phyloP scores from a whole-genome alignment of 1,140 invertebrate species.

The Pseudomyrmex pallidus region DNA sequence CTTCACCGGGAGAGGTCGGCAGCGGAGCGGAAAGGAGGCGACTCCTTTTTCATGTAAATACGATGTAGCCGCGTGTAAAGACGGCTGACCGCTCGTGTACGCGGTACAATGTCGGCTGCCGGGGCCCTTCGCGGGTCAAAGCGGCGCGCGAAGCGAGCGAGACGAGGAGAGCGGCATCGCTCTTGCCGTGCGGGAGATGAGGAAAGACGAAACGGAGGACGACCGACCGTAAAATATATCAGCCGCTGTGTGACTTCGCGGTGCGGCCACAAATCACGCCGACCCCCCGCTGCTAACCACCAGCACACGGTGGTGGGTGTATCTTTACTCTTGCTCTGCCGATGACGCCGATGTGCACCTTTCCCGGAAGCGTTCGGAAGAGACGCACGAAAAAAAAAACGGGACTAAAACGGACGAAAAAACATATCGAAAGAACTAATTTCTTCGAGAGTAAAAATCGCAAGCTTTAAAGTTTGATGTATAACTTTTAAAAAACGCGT shows the following conservation, averaged over 20 bases:
- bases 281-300: conserved; percentile 83
- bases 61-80: conserved; percentile 84
- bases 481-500: not conserved
- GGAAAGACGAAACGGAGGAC: conserved; percentile 42
- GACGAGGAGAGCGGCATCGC: conserved; percentile 8
- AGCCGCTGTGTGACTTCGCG: conserved; percentile 85
- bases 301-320: conserved; percentile 80
- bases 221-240: conserved; percentile 85
- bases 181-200: conserved; percentile 56
- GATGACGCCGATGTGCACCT: conserved; percentile 52
- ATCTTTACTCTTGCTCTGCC: conserved; percentile 73
- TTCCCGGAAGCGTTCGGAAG: conserved; percentile 37
- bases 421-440: not conserved
- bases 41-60: conserved; percentile 86
- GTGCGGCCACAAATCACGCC: conserved; percentile 84
- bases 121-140: conserved; percentile 70
- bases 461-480: not conserved
- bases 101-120: conserved; percentile 81
- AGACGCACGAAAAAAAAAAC: conserved; percentile 4
- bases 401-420: too few species aligned
- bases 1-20: conserved; percentile 63
- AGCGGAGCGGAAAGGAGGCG: conserved; percentile 66
- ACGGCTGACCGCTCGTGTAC: conserved; percentile 81
- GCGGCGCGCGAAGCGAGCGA: conserved; percentile 55
- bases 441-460: not conserved